phyloP scores from a whole-genome alignment of 1,140 invertebrate species.

The Drosophila dunni region DNA sequence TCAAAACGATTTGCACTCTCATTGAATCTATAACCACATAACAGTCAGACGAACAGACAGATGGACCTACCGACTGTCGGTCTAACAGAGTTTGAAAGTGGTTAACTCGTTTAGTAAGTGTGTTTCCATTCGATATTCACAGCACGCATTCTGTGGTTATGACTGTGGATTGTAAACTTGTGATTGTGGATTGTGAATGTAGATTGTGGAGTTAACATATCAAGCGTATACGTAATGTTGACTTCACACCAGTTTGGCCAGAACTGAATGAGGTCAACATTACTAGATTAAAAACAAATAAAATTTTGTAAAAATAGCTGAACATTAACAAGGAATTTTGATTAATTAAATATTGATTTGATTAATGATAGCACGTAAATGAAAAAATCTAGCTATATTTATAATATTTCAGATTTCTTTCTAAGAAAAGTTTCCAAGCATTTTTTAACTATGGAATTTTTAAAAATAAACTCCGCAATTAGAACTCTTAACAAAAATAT shows the following conservation, averaged over 20 bases:
- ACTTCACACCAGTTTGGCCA: neutral
- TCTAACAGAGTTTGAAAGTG: slow-evolving; percentile 2
- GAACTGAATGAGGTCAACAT: too few relatives aligned
- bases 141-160: slow-evolving; percentile 36
- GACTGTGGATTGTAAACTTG: neutral
- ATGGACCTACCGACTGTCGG: neutral
- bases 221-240: slow-evolving; percentile 21
- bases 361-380: too few relatives aligned
- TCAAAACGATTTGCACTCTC: slow-evolving; percentile 16
- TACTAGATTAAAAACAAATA: too few relatives aligned
- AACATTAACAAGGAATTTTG: too few relatives aligned
- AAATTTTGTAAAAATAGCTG: too few relatives aligned
- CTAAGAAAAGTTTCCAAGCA: too few relatives aligned
- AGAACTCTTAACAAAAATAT: too few relatives aligned
- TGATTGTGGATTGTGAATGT: neutral
- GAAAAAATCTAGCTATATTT: too few relatives aligned
- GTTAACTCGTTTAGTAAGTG: slow-evolving; percentile 27
- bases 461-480: too few relatives aligned
- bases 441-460: too few relatives aligned
- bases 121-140: slow-evolving; percentile 27
- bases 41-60: neutral
- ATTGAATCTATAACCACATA: slow-evolving; percentile 6
- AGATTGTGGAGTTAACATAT: slow-evolving; percentile 5
- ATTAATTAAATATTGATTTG: too few relatives aligned
- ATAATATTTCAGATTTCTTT: too few relatives aligned